Evolutionary conservation across 2,888 invertebrate genomes (phyloP).

Genomic region (Amblyteles armatorius): DNA sequence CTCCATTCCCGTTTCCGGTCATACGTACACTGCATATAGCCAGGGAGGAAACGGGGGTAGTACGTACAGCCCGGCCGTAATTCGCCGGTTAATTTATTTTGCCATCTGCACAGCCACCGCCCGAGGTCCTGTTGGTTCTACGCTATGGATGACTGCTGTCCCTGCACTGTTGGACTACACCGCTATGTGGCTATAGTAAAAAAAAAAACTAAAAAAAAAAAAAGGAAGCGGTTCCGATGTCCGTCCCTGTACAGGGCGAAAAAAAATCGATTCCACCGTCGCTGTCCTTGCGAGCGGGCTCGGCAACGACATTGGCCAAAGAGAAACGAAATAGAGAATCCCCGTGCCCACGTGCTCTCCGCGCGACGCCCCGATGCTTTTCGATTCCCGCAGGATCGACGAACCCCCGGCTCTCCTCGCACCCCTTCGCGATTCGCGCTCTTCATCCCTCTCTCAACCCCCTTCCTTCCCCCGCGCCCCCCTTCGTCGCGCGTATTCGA

Average conservation of each 20-base stretch:
- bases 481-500: slow-evolving; percentile 7
- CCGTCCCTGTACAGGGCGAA: neutral
- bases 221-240: neutral
- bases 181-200: slow-evolving; percentile 7
- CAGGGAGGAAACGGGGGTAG: slow-evolving; percentile 2
- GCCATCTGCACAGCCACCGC: slow-evolving; percentile 63
- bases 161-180: neutral
- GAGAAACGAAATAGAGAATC: slow-evolving; percentile 28
- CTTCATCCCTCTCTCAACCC: slow-evolving; percentile 24
- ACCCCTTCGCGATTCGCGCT: slow-evolving; percentile 12
- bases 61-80: slow-evolving; percentile 60
- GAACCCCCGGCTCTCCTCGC: slow-evolving; percentile 58
- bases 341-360: slow-evolving; percentile 31
- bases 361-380: slow-evolving; percentile 71
- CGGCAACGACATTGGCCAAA: neutral
- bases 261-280: slow-evolving; percentile 69
- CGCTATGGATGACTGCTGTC: slow-evolving; percentile 27
- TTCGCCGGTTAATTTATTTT: slow-evolving; percentile 73
- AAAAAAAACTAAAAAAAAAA: slow-evolving; percentile 8
- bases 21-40: neutral
- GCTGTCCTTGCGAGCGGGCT: slow-evolving; percentile 9
- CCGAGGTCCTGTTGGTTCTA: slow-evolving; percentile 4
- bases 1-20: slow-evolving; percentile 46
- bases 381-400: slow-evolving; percentile 72
- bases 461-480: neutral